Conservation (phyloP, 2,888 invertebrate genomes). For the Xestia xanthographa region DNA sequence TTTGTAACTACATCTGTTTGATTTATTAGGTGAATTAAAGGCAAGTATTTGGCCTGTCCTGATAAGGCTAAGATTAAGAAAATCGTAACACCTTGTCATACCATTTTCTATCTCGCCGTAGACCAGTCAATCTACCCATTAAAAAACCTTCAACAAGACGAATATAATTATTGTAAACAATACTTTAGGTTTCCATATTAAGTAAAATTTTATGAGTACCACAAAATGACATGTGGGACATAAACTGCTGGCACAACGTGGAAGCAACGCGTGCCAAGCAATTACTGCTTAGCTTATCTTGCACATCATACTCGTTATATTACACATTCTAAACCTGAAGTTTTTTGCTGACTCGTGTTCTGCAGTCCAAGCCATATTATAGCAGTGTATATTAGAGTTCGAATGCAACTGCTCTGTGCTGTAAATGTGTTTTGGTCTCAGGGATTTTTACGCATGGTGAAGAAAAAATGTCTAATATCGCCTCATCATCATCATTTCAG, state of each 20-base stretch:
- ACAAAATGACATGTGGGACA: slow-evolving; percentile 53
- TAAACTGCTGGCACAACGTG: slow-evolving; percentile 54
- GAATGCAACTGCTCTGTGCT: not conserved
- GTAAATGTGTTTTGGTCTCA: slow-evolving; percentile 11
- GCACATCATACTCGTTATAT: slow-evolving; percentile 40
- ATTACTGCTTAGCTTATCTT: slow-evolving; percentile 57
- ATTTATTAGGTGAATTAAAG: not conserved
- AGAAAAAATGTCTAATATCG: too few relatives aligned
- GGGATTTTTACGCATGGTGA: not conserved
- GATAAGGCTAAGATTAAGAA: not conserved
- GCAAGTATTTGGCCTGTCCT: not conserved
- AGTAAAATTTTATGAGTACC: slow-evolving; percentile 52
- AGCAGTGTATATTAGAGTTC: too few relatives aligned
- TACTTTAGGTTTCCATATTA: slow-evolving; percentile 8
- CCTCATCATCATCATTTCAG: too few relatives aligned
- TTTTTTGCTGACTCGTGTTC: slow-evolving; percentile 17
- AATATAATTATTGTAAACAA: not conserved
- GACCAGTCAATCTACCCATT: not conserved
- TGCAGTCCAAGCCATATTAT: slow-evolving; percentile 8
- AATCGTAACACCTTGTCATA: too few relatives aligned
- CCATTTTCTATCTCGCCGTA: not conserved
- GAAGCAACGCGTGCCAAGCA: slow-evolving; percentile 52
- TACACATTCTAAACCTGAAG: slow-evolving; percentile 40
- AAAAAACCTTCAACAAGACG: not conserved
- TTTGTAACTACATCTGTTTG: not conserved